phyloP scores from a whole-genome alignment of 2,797 vertebrate genomes.

The Ctenosaura bakeri region DNA sequence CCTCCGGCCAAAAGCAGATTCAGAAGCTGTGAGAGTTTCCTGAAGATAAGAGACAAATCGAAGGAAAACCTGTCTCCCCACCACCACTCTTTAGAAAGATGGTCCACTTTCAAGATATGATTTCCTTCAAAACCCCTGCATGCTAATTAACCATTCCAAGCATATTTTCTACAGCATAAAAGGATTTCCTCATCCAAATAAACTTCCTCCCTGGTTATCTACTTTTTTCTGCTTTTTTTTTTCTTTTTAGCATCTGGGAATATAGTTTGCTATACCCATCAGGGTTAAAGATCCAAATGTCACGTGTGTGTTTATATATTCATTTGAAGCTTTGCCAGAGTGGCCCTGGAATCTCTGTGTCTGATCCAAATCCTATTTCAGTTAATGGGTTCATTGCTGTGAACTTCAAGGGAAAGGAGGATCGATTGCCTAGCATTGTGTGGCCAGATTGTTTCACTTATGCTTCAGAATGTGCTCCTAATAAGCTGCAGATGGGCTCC shows the following conservation, averaged over 20 bases:
- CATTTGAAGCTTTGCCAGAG: constrained; percentile 70
- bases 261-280: constrained; percentile 51
- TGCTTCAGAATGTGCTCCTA: constrained; percentile 74
- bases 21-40: constrained; percentile 86
- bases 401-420: constrained; percentile 66
- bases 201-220: constrained; percentile 83
- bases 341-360: constrained; percentile 72
- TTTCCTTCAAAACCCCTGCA: constrained; percentile 78
- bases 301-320: constrained; percentile 35
- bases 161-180: constrained; percentile 82
- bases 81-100: constrained; percentile 55
- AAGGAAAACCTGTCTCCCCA: constrained; percentile 75
- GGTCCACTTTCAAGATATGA: constrained; percentile 69
- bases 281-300: constrained; percentile 54
- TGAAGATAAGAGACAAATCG: constrained; percentile 87
- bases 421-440: constrained; percentile 64
- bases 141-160: constrained; percentile 83
- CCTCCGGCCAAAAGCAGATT: constrained; percentile 77
- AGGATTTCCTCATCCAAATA: constrained; percentile 86
- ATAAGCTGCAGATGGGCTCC: constrained; percentile 76
- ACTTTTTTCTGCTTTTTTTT: too few species aligned
- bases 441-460: constrained; percentile 78
- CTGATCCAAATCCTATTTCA: constrained; percentile 69
- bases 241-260: constrained; percentile 73
- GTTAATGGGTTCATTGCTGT: constrained; percentile 71